These are phyloP conservation scores for Acridotheres tristis DNA, from an alignment of 2,797 vertebrate genomes.

Conservation along the genomic window DNA sequence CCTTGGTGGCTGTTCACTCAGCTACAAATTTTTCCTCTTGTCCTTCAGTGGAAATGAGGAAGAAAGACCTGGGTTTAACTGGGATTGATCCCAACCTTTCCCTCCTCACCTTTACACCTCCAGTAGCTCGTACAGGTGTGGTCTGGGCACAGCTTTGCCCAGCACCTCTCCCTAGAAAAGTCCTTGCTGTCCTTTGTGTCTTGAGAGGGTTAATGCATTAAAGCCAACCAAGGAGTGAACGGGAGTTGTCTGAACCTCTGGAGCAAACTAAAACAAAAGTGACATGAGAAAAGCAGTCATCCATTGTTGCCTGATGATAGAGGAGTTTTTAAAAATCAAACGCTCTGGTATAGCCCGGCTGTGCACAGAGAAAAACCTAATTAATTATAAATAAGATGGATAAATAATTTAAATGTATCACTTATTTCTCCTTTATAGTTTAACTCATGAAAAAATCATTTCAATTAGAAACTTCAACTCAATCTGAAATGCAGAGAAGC, in stretches of 20 bases:
- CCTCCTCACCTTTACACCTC: background rate
- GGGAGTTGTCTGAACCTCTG: conserved; percentile 46
- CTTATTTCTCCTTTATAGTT: conserved; percentile 91
- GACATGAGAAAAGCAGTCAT: conserved; percentile 59
- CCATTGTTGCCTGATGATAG: conserved; percentile 65
- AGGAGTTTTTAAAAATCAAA: conserved; percentile 77
- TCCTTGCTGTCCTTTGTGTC: background rate
- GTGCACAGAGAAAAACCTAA: conserved; percentile 74
- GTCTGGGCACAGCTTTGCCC: background rate
- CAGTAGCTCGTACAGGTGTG: background rate
- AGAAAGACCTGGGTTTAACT: background rate
- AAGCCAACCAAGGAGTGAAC: conserved; percentile 38
- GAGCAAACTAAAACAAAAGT: conserved; percentile 49
- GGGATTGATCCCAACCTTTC: background rate
- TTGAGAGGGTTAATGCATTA: conserved; percentile 38
- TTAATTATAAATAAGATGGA: conserved; percentile 91
- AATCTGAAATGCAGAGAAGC: conserved; percentile 79
- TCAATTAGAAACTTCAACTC: conserved; percentile 91
- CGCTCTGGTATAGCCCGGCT: conserved; percentile 63
- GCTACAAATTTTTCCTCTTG: background rate
- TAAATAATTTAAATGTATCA: conserved; percentile 96
- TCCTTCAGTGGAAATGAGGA: background rate
- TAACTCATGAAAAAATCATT: conserved; percentile 92
- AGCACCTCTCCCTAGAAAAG: background rate
- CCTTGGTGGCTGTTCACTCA: background rate